Evolutionary conservation across 2,888 invertebrate genomes (phyloP).

Genomic region (Dromius quadrimaculatus): DNA sequence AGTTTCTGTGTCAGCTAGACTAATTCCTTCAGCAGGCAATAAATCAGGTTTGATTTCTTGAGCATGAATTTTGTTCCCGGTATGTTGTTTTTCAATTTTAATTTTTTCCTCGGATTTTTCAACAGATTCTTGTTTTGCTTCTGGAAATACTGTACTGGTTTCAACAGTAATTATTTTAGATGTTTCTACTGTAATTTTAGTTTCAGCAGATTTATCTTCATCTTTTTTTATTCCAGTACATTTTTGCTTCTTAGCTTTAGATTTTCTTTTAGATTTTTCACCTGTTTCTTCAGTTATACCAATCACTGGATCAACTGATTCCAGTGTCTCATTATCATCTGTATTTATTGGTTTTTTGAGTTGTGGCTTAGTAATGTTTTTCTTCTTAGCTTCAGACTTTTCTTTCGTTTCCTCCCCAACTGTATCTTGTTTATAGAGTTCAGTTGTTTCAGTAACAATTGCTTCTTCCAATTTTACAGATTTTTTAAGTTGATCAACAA

Average conservation of each 20-base stretch:
- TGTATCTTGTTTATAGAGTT: not conserved
- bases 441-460: slow-evolving; percentile 1
- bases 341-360: not conserved
- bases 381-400: slow-evolving; percentile 6
- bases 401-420: slow-evolving; percentile 9
- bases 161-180: not conserved
- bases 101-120: not conserved
- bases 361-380: not conserved
- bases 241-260: not conserved
- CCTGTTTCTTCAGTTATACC: not conserved
- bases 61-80: no score
- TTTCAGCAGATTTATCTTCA: no score
- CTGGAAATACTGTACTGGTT: not conserved
- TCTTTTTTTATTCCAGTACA: no score
- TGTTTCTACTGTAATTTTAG: slow-evolving; percentile 1
- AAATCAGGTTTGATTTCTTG: no score
- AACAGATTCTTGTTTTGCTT: not conserved
- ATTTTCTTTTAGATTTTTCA: not conserved
- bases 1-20: not conserved
- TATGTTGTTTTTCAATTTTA: not conserved
- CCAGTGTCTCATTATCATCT: no score
- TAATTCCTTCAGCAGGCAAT: not conserved
- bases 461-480: not conserved
- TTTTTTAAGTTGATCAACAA: not conserved
- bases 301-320: no score